phyloP scores from a whole-genome alignment of 2,797 vertebrate genomes.

The Onychomys arenicola region DNA sequence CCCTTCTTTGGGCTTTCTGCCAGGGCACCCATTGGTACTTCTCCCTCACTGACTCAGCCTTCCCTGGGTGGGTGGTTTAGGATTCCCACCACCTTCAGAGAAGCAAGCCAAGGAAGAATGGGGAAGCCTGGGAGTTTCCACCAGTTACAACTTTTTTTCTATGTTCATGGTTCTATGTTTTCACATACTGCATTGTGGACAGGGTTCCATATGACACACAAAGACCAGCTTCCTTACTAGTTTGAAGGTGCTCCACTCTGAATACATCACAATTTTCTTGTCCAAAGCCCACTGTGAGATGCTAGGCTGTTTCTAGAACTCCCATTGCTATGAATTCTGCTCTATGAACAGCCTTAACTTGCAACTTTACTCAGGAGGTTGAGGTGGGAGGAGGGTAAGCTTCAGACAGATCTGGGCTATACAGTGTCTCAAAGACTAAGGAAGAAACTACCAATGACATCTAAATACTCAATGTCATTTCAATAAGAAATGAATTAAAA shows the following conservation, averaged over 20 bases:
- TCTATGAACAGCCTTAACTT: neutral
- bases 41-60: neutral
- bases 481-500: neutral
- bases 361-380: neutral
- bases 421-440: neutral
- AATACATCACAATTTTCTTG: neutral
- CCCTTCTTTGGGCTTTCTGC: neutral
- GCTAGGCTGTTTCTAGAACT: neutral
- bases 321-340: neutral
- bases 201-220: neutral
- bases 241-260: neutral
- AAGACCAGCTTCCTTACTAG: neutral
- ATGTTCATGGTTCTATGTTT: neutral
- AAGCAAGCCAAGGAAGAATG: neutral
- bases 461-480: neutral
- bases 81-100: neutral
- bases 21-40: neutral
- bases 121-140: slow-evolving; percentile 7
- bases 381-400: neutral
- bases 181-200: neutral
- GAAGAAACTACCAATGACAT: neutral
- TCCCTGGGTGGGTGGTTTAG: neutral
- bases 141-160: neutral
- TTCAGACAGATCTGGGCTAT: neutral
- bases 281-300: neutral